These are phyloP conservation scores for Branchellion lobata DNA, from an alignment of 2,888 invertebrate species.

Conservation along the genomic window DNA sequence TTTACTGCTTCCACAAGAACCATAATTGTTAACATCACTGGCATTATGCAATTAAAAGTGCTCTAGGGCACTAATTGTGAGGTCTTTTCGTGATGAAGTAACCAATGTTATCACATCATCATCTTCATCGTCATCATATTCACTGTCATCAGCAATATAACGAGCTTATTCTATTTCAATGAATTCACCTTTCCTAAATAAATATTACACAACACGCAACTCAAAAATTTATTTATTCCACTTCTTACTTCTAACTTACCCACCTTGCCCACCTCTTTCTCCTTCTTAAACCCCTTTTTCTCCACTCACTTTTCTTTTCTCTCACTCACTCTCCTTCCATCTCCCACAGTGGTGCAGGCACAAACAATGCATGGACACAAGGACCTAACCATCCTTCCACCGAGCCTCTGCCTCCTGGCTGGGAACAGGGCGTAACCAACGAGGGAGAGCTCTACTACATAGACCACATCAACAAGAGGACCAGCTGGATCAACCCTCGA, in stretches of 20 bases:
- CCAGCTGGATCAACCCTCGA: constrained; percentile 97
- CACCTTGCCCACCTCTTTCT: not conserved
- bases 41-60: no score
- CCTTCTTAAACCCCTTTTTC: not conserved
- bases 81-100: no score
- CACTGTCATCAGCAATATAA: not conserved
- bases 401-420: constrained; percentile 61
- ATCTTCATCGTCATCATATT: constrained; percentile 8
- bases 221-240: no score
- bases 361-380: constrained; percentile 5
- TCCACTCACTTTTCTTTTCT: no score
- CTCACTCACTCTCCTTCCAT: no score
- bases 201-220: no score
- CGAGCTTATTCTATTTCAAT: not conserved
- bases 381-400: not conserved
- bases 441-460: constrained; percentile 64
- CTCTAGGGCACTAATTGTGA: no score
- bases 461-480: constrained; percentile 71
- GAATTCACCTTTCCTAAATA: not conserved
- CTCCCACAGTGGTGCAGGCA: not conserved
- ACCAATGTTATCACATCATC: not conserved
- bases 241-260: no score
- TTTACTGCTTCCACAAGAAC: no score
- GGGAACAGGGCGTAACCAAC: constrained; percentile 63
- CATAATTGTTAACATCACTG: no score